Conservation (phyloP, 2,113 vertebrate genomes). For the Sardina pilchardus region DNA sequence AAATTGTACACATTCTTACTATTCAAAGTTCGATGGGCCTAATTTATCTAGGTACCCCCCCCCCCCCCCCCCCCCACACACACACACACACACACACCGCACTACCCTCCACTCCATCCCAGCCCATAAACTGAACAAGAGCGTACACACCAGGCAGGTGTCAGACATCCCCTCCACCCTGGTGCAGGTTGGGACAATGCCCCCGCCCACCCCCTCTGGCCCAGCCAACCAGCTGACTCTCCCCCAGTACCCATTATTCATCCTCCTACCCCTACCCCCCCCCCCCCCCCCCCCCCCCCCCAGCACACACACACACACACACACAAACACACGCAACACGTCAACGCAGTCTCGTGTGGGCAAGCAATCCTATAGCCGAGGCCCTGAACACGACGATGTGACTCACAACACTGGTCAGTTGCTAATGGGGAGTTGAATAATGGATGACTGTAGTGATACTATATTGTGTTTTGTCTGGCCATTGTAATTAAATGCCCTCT, state of each 20-base stretch:
- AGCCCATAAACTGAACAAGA: not conserved
- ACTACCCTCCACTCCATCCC: not conserved
- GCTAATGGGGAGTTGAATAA: no score
- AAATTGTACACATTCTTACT: not conserved
- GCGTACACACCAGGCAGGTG: not conserved
- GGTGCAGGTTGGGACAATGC: conserved; percentile 6
- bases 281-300: not conserved
- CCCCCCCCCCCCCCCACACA: not conserved
- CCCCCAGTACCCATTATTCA: not conserved
- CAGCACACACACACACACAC: not conserved
- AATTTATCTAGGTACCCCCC: not conserved
- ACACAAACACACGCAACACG: no score
- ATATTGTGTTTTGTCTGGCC: no score
- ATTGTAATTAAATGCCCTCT: no score
- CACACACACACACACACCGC: not conserved
- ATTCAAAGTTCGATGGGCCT: not conserved
- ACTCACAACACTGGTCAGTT: no score
- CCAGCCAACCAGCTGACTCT: not conserved
- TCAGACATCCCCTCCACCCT: not conserved
- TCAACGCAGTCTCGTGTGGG: no score
- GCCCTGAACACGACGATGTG: no score
- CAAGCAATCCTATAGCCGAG: no score
- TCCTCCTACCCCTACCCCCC: not conserved
- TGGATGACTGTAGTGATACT: no score
- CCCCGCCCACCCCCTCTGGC: not conserved